Evolutionary conservation across 1,140 invertebrate species (phyloP).

Genomic region (Ips nitidus): DNA sequence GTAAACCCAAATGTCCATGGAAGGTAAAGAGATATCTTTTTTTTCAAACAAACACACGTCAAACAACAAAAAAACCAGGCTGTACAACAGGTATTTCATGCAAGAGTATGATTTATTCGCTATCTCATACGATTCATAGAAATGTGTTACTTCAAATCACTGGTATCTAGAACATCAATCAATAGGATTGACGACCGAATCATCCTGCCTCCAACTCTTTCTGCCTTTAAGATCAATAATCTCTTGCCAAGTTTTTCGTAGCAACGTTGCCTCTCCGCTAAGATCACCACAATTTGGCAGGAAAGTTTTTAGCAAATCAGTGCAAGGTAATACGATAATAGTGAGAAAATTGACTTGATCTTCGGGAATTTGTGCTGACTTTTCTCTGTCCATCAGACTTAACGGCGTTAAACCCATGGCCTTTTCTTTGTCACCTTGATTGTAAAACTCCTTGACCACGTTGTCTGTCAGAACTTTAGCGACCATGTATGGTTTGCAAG

Average conservation of each 20-base stretch:
- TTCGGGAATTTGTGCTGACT: slow-evolving; percentile 55
- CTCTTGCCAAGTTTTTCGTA: slow-evolving; percentile 56
- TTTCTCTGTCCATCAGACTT: slow-evolving; percentile 60
- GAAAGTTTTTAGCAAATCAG: slow-evolving; percentile 54
- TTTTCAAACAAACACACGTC: no score
- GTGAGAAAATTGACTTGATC: slow-evolving; percentile 61
- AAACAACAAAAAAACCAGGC: no score
- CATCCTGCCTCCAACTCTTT: slow-evolving; percentile 55
- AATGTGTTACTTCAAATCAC: no score
- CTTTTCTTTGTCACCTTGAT: slow-evolving; percentile 58
- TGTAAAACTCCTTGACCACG: slow-evolving; percentile 54
- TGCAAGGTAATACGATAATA: slow-evolving; percentile 58
- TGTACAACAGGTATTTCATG: no score
- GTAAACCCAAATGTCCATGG: no score
- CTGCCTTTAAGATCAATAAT: slow-evolving; percentile 55
- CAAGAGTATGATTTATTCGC: no score
- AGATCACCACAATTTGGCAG: slow-evolving; percentile 52
- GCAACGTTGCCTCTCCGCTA: slow-evolving; percentile 38
- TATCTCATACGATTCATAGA: no score
- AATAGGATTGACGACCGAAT: slow-evolving; percentile 46
- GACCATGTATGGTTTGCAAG: slow-evolving; percentile 58
- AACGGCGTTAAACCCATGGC: slow-evolving; percentile 57
- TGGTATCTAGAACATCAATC: slow-evolving; percentile 9
- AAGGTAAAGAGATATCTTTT: no score
- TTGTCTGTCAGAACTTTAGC: slow-evolving; percentile 55